phyloP scores from a whole-genome alignment of 2,113 vertebrate species.

The Rhinolophus ferrumequinum region DNA sequence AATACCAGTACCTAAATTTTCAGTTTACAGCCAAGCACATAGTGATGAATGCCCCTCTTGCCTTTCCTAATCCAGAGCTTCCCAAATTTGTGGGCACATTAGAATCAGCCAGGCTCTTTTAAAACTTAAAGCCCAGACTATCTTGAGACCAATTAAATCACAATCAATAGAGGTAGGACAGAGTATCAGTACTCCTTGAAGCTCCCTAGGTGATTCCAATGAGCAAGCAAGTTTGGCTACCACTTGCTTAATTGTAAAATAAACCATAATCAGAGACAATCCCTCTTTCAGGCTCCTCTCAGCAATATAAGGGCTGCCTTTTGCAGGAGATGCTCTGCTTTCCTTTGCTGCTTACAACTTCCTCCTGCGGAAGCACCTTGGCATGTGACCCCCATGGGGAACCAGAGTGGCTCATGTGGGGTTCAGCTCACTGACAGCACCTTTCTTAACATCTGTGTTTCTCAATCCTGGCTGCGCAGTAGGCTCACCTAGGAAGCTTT shows the following conservation, averaged over 20 bases:
- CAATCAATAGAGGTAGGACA: neutral
- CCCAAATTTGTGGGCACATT: neutral
- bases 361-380: neutral
- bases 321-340: neutral
- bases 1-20: neutral
- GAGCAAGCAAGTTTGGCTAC: neutral
- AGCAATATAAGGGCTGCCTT: neutral
- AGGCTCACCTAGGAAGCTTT: neutral
- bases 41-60: neutral
- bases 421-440: neutral
- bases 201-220: neutral
- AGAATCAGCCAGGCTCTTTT: neutral
- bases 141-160: neutral
- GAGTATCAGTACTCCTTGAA: neutral
- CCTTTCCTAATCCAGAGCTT: neutral
- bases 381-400: neutral
- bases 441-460: neutral
- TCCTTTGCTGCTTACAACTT: neutral
- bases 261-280: neutral
- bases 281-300: neutral
- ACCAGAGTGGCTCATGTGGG: neutral
- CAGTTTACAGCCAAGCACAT: neutral
- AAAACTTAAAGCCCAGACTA: neutral
- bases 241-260: neutral
- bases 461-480: neutral